Percentiles rank a stretch among this genome's conserved stretches.
Evolutionary conservation across 2,888 invertebrate genomes (phyloP).

Genomic region (Achlya flavicornis): DNA sequence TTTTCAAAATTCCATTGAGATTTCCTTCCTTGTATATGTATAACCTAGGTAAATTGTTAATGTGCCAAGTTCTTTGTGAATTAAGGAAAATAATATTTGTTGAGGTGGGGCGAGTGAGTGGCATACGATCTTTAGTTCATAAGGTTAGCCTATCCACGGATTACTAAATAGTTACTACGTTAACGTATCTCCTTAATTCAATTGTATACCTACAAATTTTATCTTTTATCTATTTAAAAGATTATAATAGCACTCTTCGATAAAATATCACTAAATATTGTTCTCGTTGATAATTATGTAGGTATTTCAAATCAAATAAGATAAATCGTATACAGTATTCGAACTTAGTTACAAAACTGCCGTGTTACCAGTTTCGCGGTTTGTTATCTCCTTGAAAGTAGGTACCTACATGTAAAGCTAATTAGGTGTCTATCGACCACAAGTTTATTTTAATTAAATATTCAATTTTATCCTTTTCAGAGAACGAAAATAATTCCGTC

Average conservation of each 20-base stretch:
- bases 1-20: slow-evolving; percentile 40
- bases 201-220: too few species aligned
- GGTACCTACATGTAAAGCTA: background rate
- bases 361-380: background rate
- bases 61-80: slow-evolving; percentile 1
- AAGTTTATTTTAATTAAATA: background rate
- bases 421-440: background rate
- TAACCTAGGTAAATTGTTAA: slow-evolving; percentile 17
- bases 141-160: too few species aligned
- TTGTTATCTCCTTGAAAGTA: background rate
- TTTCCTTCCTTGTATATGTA: slow-evolving; percentile 50
- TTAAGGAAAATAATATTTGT: background rate
- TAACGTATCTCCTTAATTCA: too few species aligned
- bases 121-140: too few species aligned
- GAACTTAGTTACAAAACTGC: background rate
- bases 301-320: too few species aligned
- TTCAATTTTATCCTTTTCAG: background rate
- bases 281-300: too few species aligned
- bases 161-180: too few species aligned
- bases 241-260: too few species aligned
- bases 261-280: too few species aligned
- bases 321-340: too few species aligned
- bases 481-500: background rate
- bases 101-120: too few species aligned
- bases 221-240: too few species aligned